Evolutionary conservation across 2,888 invertebrate species (phyloP), one percentile per base, ranked within the genome.

Genomic region (Tiliacea aurago): DNA sequence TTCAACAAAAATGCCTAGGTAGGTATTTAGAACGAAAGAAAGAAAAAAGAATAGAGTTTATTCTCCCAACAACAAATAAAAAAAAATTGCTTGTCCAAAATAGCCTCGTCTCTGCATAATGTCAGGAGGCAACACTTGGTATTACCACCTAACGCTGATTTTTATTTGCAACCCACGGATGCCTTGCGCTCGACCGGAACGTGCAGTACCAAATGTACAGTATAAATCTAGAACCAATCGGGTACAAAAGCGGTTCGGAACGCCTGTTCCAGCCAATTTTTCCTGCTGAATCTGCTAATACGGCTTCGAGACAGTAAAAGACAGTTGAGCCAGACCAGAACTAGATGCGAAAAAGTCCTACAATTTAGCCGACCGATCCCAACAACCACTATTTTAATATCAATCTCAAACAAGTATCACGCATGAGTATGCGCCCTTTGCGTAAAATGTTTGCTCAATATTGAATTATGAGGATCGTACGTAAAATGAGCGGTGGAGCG

Each of bases 381-480:
- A 51, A 18, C 1, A 49, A 49, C 7, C 15, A 51, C 18, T 11
- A 37, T 33, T 68, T 45, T n/a, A 73, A 37, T n/a, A 73, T 45
- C 41, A n/a, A 59, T 68, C 11, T 69, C 4, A n/a, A 41, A 59
- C 41, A 41, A 51, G 45, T n/a, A 59, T 59, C 45, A 59, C 28
- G 41, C 68, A 75, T 59, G 67, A 43, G 43, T 74, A 45, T 65
- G 56, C 49, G 66, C 18, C 58, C 33, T 58, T 68, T 68, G 59
- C 45, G 43, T 78, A 45, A 55, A 72, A 63, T 63, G 10, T 51
- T 72, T 78, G 72, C 28, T 58, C 49, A 61, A 41, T 58, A 69
- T 71, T 73, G 59, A 69, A 66, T 69, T 61, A 78, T 64, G 71
- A 76, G 83, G 85, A 87, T 87, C 84, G 87, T 87, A 88, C 86